These are phyloP conservation scores for Drosophila cardini DNA, from an alignment of 1,140 invertebrate genomes.

Conservation along the genomic window DNA sequence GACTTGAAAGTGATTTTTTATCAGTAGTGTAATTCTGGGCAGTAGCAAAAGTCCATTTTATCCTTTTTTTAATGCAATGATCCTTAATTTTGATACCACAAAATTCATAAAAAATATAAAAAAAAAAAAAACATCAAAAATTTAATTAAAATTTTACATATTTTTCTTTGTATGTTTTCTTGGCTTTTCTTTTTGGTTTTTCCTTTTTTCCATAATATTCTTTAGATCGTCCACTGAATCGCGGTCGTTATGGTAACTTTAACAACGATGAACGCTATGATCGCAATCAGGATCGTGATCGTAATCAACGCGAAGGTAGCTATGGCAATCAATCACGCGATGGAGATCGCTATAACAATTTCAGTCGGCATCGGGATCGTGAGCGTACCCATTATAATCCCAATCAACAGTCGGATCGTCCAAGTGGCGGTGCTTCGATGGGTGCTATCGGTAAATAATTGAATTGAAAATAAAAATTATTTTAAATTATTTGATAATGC, in stretches of 20 bases:
- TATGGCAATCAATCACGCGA: conserved; percentile 84
- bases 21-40: conserved; percentile 30
- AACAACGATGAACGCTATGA: conserved; percentile 81
- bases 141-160: conserved; percentile 6
- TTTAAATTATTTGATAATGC: neutral
- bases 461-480: neutral
- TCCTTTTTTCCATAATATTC: neutral
- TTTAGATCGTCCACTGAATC: conserved; percentile 78
- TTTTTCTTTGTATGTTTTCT: neutral
- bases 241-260: conserved; percentile 84
- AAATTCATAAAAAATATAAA: too few relatives aligned
- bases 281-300: conserved; percentile 76
- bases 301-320: conserved; percentile 80
- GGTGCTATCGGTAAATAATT: conserved; percentile 59
- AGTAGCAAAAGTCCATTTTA: conserved; percentile 19
- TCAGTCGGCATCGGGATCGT: conserved; percentile 83
- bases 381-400: conserved; percentile 78
- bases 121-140: too few relatives aligned
- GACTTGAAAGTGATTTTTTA: conserved; percentile 11
- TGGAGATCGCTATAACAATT: conserved; percentile 81
- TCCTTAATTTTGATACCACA: neutral
- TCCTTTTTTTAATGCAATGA: conserved; percentile 20
- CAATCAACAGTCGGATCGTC: conserved; percentile 72
- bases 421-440: conserved; percentile 58
- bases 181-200: neutral